Percentiles rank a stretch among this genome's conserved stretches.
These are phyloP conservation scores for Naja naja DNA, from an alignment of 2,113 vertebrate genomes.

Conservation along the genomic window DNA sequence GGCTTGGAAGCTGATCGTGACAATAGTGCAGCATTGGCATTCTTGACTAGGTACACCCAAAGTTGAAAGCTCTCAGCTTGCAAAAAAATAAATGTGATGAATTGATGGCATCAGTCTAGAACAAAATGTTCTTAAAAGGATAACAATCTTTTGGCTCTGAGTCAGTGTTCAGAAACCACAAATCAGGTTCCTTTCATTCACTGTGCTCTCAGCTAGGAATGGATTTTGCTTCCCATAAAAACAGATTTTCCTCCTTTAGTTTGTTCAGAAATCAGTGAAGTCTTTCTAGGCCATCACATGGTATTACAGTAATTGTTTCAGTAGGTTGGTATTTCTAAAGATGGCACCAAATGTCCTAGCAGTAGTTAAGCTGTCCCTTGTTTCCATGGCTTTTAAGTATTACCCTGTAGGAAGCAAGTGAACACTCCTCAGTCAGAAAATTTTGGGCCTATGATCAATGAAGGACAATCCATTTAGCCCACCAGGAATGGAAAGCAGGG, in stretches of 20 bases:
- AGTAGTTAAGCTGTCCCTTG: constrained; percentile 6
- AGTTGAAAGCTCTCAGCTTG: constrained; percentile 26
- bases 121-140: constrained; percentile 48
- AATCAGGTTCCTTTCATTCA: constrained; percentile 51
- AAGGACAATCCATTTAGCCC: not conserved
- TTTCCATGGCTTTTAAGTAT: not conserved
- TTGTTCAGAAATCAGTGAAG: not conserved
- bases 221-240: constrained; percentile 48
- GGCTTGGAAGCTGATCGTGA: not conserved
- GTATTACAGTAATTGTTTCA: not conserved
- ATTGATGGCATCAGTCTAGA: constrained; percentile 28
- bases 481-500: not conserved
- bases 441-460: not conserved
- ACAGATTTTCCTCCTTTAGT: constrained; percentile 31
- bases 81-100: constrained; percentile 42
- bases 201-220: constrained; percentile 46
- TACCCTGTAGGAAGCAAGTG: not conserved
- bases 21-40: not conserved
- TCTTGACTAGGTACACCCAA: constrained; percentile 1
- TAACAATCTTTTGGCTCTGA: constrained; percentile 51
- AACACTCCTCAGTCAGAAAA: not conserved
- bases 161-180: constrained; percentile 50
- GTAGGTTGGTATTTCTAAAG: not conserved
- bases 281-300: constrained; percentile 19
- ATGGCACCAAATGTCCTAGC: constrained; percentile 27